Evolutionary conservation across 23 tunicate genomes (phyloP).

Genomic region (Styela clava): DNA sequence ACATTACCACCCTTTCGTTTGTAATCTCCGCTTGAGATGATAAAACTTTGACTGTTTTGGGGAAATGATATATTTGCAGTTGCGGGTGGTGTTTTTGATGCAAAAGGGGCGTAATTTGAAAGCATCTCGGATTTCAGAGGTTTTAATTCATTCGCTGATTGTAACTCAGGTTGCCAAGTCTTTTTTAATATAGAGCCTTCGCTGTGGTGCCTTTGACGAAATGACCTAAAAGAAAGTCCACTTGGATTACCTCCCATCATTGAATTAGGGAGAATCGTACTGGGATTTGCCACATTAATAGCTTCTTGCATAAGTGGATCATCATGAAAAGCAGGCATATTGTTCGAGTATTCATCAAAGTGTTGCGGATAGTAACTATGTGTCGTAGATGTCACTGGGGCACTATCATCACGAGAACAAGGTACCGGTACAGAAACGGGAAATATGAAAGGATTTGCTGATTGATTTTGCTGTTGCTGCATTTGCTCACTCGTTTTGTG

Average conservation of each 20-base stretch:
- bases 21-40: background rate
- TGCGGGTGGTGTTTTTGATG: background rate
- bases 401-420: background rate
- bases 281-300: constrained; percentile 77
- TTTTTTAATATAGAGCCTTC: constrained; percentile 61
- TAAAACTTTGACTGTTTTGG: background rate
- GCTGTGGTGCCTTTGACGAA: constrained; percentile 81
- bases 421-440: constrained; percentile 59
- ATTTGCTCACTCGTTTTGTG: constrained; percentile 14
- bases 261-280: constrained; percentile 86
- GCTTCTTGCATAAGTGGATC: constrained; percentile 93
- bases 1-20: background rate
- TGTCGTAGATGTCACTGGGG: background rate
- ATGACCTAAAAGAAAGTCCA: constrained; percentile 36
- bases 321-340: constrained; percentile 39
- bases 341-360: background rate
- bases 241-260: constrained; percentile 96
- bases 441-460: constrained; percentile 57
- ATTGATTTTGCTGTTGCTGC: constrained; percentile 2
- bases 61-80: background rate
- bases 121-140: background rate
- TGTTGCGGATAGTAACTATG: background rate
- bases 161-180: background rate
- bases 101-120: background rate
- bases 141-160: background rate